These are phyloP conservation scores for Acleris laterana DNA, from an alignment of 2,888 invertebrate species.

Conservation along the genomic window DNA sequence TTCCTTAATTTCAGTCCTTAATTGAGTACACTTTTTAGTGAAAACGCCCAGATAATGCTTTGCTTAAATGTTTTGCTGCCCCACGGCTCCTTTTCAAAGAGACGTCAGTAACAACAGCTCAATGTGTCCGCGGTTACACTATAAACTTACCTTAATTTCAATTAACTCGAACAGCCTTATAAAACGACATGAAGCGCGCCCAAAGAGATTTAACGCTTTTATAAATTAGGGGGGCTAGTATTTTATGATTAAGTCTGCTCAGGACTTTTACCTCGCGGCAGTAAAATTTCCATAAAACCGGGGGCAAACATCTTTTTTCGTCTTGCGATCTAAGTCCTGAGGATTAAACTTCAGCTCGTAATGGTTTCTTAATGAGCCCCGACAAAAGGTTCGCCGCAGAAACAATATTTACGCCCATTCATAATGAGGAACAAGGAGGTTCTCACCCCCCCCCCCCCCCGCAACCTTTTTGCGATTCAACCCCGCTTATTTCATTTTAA, in stretches of 20 bases:
- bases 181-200: slow-evolving; percentile 20
- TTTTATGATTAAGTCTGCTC: slow-evolving; percentile 17
- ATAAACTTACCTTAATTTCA: slow-evolving; percentile 12
- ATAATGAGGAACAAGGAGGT: slow-evolving; percentile 57
- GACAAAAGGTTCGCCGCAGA: slow-evolving; percentile 55
- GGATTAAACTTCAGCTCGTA: slow-evolving; percentile 54
- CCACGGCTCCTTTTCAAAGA: no score
- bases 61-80: no score
- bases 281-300: slow-evolving; percentile 38
- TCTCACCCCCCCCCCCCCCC: slow-evolving; percentile 43
- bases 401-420: slow-evolving; percentile 72
- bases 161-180: slow-evolving; percentile 11
- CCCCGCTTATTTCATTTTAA: slow-evolving; percentile 59
- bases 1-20: no score
- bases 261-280: slow-evolving; percentile 20
- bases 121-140: neutral
- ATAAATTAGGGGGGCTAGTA: slow-evolving; percentile 9
- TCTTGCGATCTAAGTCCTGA: slow-evolving; percentile 40
- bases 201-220: slow-evolving; percentile 21
- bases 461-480: slow-evolving; percentile 51
- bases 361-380: slow-evolving; percentile 71
- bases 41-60: no score
- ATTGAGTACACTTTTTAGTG: no score
- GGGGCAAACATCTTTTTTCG: slow-evolving; percentile 39
- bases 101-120: neutral